These are phyloP conservation scores for Cerastis leucographa DNA, from an alignment of 2,888 invertebrate genomes.

Conservation along the genomic window DNA sequence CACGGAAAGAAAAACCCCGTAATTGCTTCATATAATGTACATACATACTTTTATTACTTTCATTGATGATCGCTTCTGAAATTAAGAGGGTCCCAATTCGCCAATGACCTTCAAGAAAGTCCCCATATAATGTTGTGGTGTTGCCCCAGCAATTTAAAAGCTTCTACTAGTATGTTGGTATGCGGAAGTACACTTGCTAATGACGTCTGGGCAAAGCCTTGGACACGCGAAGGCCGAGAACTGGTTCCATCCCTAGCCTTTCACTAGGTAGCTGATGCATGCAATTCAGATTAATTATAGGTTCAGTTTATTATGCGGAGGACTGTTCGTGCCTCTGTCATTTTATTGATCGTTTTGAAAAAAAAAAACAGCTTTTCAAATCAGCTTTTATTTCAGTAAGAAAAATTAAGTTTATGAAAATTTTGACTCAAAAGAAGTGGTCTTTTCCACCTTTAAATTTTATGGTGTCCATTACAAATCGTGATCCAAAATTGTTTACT, in stretches of 20 bases:
- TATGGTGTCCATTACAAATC: no score
- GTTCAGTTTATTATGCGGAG: not conserved
- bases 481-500: no score
- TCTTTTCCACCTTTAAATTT: no score
- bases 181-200: slow-evolving; percentile 65
- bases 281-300: slow-evolving; percentile 15
- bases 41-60: no score
- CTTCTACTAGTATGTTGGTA: slow-evolving; percentile 42
- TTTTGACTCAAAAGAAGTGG: no score
- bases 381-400: no score
- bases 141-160: slow-evolving; percentile 43
- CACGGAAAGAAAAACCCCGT: not conserved
- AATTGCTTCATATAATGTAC: not conserved
- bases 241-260: slow-evolving; percentile 69
- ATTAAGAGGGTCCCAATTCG: not conserved
- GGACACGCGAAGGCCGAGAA: slow-evolving; percentile 59
- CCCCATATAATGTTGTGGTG: slow-evolving; percentile 28
- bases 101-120: slow-evolving; percentile 14
- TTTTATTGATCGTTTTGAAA: not conserved
- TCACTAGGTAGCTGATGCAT: slow-evolving; percentile 62
- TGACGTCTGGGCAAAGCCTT: slow-evolving; percentile 44
- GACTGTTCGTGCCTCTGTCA: not conserved
- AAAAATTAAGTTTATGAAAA: no score
- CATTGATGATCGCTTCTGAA: not conserved
- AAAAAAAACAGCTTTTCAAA: not conserved